Base-by-base conservation (phyloP, 1,140 invertebrate species). In the Apis dorsata region DNA sequence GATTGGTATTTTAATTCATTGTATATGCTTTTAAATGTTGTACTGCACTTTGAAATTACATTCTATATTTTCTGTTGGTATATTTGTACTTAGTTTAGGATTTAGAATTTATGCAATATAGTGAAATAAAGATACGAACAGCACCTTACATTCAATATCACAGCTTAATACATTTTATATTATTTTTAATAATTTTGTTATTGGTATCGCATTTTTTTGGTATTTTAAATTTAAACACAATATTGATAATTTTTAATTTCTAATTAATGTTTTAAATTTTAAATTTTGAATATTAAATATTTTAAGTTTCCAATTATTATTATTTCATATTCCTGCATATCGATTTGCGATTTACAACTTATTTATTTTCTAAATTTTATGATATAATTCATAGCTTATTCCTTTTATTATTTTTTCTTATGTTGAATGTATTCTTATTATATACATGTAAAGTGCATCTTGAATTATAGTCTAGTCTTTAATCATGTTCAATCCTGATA, bases 111-210 rank as follows among this genome's bases (percentile, higher is more conserved):
- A 77, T 70, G 17, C 55, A 49, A 70, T 66, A 1, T 28, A 63
- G 24, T 53, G 65, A 57, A 69, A 53, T 65, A 83, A 83, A 60
- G 19, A 71, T 79, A 72, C 51, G n/a, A 83, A 59, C 53, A 63
- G 72, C 79, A 82, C 72, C 70, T 82, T 81, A 73, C 12, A 44
- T 78, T 66, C 69, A 51, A 76, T 76, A 85, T 83, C 76, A 85
- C 84, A 83, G 80, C 75, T 85, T 75, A 68, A 59, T 51, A 85
- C 55, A 69, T 60, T 60, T 53, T 69, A 13, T 76, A 13, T 65
- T 55, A 19, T 13, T 72, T 60, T 70, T 13, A n/a, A 4, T 10
- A 71, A 19, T 28, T 53, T 71, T 49, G 9, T 11, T 17, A 49
- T 63, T 49, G 21, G 3, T 66, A 11, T 51, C 4, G 0, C 1